Base-by-base conservation (phyloP, 2,113 vertebrate genomes). In the Anolis sagrei region DNA sequence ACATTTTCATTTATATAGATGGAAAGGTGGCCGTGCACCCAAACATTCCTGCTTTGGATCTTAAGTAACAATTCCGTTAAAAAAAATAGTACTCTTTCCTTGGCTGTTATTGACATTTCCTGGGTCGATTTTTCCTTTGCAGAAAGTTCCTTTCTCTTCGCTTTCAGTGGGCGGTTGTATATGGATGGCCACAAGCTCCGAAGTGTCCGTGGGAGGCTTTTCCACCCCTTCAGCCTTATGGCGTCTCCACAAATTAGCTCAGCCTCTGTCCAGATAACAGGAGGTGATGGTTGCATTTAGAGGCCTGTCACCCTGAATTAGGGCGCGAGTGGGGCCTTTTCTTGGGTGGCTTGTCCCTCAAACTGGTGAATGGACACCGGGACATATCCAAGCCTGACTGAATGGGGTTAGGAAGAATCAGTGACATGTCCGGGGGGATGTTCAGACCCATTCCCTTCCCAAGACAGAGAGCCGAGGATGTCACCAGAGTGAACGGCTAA, bases 161-260 rank as follows among this genome's bases (percentile, higher is more conserved):
- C 91, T 91, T 94, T 92, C 90, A 92, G 93, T 94, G 93, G 93
- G 93, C 80, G 92, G 93, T 89, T 94, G 93, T 94, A 93, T 91
- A 88, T 92, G 93, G 92, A 95, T 93, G 91, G 92, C 93, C 94
- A 93, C 86, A 91, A 93, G 91, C 89, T 93, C 93, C 93, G 66
- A 90, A 79, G 91, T 91, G 94, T 91, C 93, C 89, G 93, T 94
- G 91, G 93, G 94, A 93, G 92, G 93, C 93, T 88, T 92, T 94
- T 21, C 18, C 34, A 16, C 51, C 13, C 7, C 11, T 94, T 93
- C 92, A 87, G 90, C 84, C 92, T 21, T 85, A 89, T 94, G 93
- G 93, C 92, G 93, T 92, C 92, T 90, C 85, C 90, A 93, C 93
- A 95, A 91, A 93, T 88, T 92, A 92, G 54, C 39, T 62, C 76